These are phyloP conservation scores for Lepidostoma basale DNA, from an alignment of 1,140 invertebrate species.

Conservation along the genomic window DNA sequence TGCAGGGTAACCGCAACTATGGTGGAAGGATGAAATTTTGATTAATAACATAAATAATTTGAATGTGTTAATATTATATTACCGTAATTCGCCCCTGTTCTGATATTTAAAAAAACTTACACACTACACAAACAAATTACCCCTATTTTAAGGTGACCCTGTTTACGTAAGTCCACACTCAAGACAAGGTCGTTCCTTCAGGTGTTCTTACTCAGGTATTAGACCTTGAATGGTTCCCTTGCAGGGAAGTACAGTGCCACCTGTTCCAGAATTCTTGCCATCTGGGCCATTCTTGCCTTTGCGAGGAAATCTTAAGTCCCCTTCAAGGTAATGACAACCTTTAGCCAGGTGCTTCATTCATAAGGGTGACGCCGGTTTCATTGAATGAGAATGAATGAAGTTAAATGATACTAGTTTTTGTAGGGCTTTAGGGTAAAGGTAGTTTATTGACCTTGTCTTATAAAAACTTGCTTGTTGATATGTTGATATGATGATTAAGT, in stretches of 20 bases:
- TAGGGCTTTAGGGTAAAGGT: neutral
- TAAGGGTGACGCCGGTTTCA: neutral
- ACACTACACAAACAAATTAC: too few relatives aligned
- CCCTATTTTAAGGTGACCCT: neutral
- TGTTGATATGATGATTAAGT: neutral
- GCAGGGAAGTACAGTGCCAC: neutral
- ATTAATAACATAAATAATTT: too few relatives aligned
- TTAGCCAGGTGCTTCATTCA: constrained; percentile 1
- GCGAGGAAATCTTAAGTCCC: neutral
- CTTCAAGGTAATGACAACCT: neutral
- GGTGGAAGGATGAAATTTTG: too few relatives aligned
- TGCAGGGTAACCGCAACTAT: too few relatives aligned
- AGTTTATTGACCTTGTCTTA: neutral
- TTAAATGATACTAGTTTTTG: neutral
- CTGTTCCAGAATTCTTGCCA: neutral
- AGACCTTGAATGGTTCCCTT: neutral
- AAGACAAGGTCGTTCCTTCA: constrained; percentile 8
- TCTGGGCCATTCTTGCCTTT: too few relatives aligned
- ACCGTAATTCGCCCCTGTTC: too few relatives aligned
- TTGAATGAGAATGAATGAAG: constrained; percentile 5
- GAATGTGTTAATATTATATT: too few relatives aligned
- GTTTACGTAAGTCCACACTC: neutral
- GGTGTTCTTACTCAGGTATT: neutral
- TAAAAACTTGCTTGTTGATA: neutral
- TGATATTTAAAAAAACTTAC: too few relatives aligned